A percentile compares a stretch with the other conserved stretches of the same genome.
Evolutionary conservation across 2,888 invertebrate species (phyloP).

Genomic region (Strigamia maritima): DNA sequence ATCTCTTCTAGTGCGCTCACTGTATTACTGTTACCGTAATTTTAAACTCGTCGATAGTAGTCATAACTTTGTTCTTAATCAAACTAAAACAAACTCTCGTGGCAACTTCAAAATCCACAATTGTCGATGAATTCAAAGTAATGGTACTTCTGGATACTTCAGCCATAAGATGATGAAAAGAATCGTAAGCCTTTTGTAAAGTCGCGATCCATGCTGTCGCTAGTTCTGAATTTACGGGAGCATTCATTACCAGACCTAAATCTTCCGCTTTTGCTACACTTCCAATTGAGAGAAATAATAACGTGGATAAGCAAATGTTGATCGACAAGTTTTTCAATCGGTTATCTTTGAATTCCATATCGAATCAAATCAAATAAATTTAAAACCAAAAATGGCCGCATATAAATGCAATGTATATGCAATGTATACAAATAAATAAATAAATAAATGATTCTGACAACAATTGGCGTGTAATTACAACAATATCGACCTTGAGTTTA

Average conservation of each 20-base stretch:
- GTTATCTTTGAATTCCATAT: not conserved
- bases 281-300: not conserved
- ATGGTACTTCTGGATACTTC: not conserved
- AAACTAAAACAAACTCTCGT: not conserved
- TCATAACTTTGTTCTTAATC: not conserved
- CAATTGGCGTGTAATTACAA: too few species aligned
- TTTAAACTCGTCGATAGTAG: not conserved
- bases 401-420: too few species aligned
- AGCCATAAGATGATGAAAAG: not conserved
- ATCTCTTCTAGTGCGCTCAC: not conserved
- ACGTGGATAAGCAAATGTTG: not conserved
- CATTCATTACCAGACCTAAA: not conserved
- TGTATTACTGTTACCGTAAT: not conserved
- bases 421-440: too few species aligned
- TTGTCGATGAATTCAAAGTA: not conserved
- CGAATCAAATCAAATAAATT: not conserved
- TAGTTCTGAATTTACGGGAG: not conserved
- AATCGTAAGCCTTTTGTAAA: not conserved
- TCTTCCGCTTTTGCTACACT: not conserved
- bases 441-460: too few species aligned
- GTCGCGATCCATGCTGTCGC: not conserved
- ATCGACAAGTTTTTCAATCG: not conserved
- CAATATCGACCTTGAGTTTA: too few species aligned
- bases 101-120: not conserved
- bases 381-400: not conserved